A percentile compares a stretch with the other conserved stretches of the same genome.
phyloP scores from a whole-genome alignment of 2,113 vertebrate genomes.

The Pogona vitticeps region DNA sequence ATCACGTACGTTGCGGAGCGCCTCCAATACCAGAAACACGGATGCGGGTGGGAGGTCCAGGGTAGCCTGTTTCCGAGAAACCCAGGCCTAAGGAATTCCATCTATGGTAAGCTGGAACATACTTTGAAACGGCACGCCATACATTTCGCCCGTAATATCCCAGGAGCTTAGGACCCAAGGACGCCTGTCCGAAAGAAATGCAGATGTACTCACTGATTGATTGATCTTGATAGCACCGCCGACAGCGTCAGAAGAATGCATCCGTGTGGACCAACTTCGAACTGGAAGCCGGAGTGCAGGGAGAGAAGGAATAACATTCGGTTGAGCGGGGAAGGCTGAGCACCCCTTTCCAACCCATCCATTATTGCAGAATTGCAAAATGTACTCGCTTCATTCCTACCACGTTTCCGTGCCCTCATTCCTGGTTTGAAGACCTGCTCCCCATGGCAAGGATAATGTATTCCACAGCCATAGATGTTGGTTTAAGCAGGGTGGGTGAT shows the following conservation, averaged over 20 bases:
- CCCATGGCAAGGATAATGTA: too few relatives aligned
- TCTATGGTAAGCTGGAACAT: neutral
- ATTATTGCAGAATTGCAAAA: too few relatives aligned
- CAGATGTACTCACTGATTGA: conserved; percentile 81
- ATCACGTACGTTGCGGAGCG: neutral
- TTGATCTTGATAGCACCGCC: conserved; percentile 88
- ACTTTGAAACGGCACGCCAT: neutral
- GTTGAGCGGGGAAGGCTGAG: too few relatives aligned
- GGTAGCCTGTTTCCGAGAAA: neutral
- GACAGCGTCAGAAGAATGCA: conserved; percentile 90
- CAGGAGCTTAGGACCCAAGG: neutral
- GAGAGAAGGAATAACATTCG: neutral
- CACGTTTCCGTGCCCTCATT: too few relatives aligned
- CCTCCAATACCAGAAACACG: too few relatives aligned
- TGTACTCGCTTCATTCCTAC: too few relatives aligned
- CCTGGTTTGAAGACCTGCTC: too few relatives aligned
- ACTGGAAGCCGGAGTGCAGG: conserved; percentile 73
- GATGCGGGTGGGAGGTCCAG: neutral
- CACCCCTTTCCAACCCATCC: too few relatives aligned
- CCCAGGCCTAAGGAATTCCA: neutral
- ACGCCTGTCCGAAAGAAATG: neutral
- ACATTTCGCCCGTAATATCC: neutral
- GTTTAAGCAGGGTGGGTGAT: too few relatives aligned
- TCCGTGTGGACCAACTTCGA: conserved; percentile 85
- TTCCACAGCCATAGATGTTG: too few relatives aligned